Conservation (phyloP, 2,797 vertebrate species). For the Myotis myotis region DNA sequence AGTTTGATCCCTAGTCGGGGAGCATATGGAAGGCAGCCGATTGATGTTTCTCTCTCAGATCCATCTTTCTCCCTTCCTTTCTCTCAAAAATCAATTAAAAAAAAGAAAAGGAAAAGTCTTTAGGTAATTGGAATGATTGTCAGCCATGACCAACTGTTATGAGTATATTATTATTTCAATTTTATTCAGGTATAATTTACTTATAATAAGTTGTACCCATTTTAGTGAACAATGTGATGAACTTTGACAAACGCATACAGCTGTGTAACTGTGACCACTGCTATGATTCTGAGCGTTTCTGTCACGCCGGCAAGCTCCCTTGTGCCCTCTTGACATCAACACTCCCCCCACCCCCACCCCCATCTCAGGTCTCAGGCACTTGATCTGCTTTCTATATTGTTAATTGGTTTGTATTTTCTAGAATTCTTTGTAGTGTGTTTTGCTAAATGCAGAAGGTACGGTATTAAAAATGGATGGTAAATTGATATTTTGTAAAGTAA, state of each 20-base stretch:
- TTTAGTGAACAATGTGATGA: not conserved
- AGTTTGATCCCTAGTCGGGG: too few relatives aligned
- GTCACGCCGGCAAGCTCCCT: not conserved
- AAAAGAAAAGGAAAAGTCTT: not conserved
- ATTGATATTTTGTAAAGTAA: conserved; percentile 33
- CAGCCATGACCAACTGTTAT: not conserved
- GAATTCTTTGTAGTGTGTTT: conserved; percentile 25
- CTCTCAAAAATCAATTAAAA: too few relatives aligned
- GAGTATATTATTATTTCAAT: not conserved
- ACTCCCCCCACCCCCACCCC: accelerated
- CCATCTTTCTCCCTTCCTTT: too few relatives aligned
- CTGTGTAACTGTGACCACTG: not conserved
- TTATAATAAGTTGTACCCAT: not conserved
- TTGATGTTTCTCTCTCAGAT: too few relatives aligned
- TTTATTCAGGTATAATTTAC: conserved; percentile 24
- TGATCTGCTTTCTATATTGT: not conserved
- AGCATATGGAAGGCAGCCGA: too few relatives aligned
- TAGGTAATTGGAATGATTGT: conserved; percentile 32
- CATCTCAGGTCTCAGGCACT: not conserved
- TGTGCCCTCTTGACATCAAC: not conserved
- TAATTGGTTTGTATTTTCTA: conserved; percentile 20
- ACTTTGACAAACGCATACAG: not conserved
- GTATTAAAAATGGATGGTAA: conserved; percentile 6
- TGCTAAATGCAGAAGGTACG: conserved; percentile 9
- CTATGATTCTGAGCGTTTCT: conserved; percentile 17